Conservation (phyloP, 35 echinoderm and acorn worm species). For the Heliocidaris tuberculata region DNA sequence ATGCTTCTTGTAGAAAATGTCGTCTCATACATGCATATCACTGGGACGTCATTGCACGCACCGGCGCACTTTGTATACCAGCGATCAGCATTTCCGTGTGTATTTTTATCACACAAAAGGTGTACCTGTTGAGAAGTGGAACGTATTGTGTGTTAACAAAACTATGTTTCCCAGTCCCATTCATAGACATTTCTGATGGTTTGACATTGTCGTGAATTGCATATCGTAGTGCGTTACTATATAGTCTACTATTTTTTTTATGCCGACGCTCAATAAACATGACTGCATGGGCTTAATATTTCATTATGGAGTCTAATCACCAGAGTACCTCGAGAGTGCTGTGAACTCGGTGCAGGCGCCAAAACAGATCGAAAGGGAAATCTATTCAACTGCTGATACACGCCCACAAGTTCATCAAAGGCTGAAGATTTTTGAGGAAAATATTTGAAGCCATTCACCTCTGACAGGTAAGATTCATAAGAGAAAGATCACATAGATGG, state of each 20-base stretch:
- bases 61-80: not conserved
- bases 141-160: not conserved
- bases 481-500: too few relatives aligned
- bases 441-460: not conserved
- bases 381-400: not conserved
- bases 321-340: not conserved
- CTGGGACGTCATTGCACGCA: not conserved
- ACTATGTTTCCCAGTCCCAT: not conserved
- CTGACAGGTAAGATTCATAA: not conserved
- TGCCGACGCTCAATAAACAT: not conserved
- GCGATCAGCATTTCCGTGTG: not conserved
- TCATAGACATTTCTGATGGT: not conserved
- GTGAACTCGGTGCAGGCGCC: not conserved
- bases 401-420: not conserved
- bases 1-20: not conserved
- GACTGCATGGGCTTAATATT: not conserved
- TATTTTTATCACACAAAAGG: not conserved
- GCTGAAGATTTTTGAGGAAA: not conserved
- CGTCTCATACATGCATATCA: not conserved
- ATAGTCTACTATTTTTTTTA: not conserved
- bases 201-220: not conserved
- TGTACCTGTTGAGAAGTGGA: not conserved
- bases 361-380: not conserved
- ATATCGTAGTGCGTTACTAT: not conserved
- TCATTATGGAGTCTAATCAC: not conserved